These are phyloP conservation scores for Temnothorax curvispinosus DNA, from an alignment of 1,140 invertebrate species.

Conservation along the genomic window DNA sequence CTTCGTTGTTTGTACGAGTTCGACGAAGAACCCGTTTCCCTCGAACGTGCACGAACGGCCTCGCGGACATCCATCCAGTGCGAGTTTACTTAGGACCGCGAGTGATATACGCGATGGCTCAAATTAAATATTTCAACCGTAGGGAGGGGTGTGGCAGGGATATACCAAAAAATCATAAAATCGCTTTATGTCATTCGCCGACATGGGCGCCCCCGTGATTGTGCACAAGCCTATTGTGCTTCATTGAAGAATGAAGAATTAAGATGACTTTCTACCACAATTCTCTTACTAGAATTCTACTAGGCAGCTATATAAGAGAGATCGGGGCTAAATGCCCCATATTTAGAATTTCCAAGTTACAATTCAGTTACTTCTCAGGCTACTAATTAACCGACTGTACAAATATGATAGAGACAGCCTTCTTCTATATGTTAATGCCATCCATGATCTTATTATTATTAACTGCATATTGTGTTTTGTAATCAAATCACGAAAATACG, in stretches of 20 bases:
- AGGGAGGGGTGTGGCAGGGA: slow-evolving; percentile 21
- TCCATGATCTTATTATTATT: too few species aligned
- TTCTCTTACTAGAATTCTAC: not conserved
- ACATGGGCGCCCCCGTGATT: not conserved
- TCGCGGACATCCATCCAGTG: slow-evolving; percentile 71
- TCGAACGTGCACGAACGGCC: slow-evolving; percentile 50
- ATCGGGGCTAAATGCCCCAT: too few species aligned
- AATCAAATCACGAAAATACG: too few species aligned
- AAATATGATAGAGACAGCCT: too few species aligned
- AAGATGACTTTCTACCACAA: not conserved
- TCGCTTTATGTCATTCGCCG: slow-evolving; percentile 59
- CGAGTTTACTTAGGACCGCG: slow-evolving; percentile 80
- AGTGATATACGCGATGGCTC: slow-evolving; percentile 73
- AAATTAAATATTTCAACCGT: slow-evolving; percentile 79
- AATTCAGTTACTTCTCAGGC: too few species aligned
- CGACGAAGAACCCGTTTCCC: slow-evolving; percentile 79
- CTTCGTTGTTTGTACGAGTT: slow-evolving; percentile 81
- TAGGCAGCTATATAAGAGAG: not conserved
- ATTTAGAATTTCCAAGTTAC: too few species aligned
- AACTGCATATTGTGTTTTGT: too few species aligned
- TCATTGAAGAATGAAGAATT: not conserved
- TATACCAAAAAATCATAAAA: slow-evolving; percentile 62
- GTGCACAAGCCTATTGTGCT: not conserved
- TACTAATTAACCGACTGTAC: too few species aligned
- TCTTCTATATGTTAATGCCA: too few species aligned